Base-by-base conservation (phyloP, 1,140 invertebrate genomes). In the Platyscapa corneri region DNA sequence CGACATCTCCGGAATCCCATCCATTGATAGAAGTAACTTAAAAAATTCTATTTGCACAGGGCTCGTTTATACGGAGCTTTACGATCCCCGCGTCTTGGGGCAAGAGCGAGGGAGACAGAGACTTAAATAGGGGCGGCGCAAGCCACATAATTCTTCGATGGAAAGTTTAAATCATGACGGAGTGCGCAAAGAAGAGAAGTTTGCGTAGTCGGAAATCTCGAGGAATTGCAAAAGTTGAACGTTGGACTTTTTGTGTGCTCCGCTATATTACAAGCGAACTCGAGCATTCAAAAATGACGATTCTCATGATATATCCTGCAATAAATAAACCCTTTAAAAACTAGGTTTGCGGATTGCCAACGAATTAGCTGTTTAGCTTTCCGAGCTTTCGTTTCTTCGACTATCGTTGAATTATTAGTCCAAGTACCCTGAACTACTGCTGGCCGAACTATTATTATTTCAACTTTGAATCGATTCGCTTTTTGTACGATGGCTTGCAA, bases 81-180 rank as follows among this genome's bases (percentile, higher is more conserved):
- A 72, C 39, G 46, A 82, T 12, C 5, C 10, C 70, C 42, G 16
- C 70, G 27, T 34, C 30, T 32, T 34, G 5, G 3, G n/a, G n/a
- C 34, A 23, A 18, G 23, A 42, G 37, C 7, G 8, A 42, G 70
- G 1, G 10, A 32, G 10, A 42, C 32, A 39, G 67, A 72, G 20
- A 72, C 39, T 72, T 34, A 37, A 14, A 12, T 39, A 16, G 76
- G 30, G 53, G 3, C 10, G 37, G n/a, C 27, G 14, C 6, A 42
- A 20, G 27, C 70, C 70, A 56, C 46, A 30, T 42, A 72, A 74
- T 37, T 75, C 70, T 83, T 37, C 76, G 46, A 72, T 72, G 32
- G 64, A 84, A 84, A 84, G 76, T 84, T 84, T 78, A 84, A 84
- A 84, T 78, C 76, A 79, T 79, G 76, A 84, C 76, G 16, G 75